Evolutionary conservation across 2,888 invertebrate genomes (phyloP).

Genomic region (Hipparchia sbordonii): DNA sequence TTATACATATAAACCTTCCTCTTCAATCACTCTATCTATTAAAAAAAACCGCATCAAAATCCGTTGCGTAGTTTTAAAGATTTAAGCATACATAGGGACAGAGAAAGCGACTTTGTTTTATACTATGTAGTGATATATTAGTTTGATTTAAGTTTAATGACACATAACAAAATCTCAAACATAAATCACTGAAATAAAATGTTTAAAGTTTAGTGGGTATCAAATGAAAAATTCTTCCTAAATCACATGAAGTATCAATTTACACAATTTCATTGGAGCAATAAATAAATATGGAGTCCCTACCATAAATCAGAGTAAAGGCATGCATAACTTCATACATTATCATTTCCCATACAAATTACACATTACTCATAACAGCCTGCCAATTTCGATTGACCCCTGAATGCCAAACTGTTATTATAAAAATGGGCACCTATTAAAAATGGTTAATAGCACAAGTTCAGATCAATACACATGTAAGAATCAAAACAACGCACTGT

Average conservation of each 20-base stretch:
- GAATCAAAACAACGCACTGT: constrained; percentile 29
- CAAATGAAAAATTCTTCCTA: not conserved
- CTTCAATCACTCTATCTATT: too few relatives aligned
- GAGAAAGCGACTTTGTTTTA: too few relatives aligned
- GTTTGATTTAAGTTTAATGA: too few relatives aligned
- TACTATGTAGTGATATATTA: too few relatives aligned
- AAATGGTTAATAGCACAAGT: constrained; percentile 20
- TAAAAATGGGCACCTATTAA: constrained; percentile 27
- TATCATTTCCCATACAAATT: constrained; percentile 47
- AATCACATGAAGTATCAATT: not conserved
- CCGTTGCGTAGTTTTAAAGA: too few relatives aligned
- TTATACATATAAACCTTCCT: too few relatives aligned
- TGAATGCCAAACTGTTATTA: constrained; percentile 13
- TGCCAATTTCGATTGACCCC: constrained; percentile 26
- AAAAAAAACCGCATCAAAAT: too few relatives aligned
- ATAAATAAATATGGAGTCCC: constrained; percentile 4
- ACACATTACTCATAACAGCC: constrained; percentile 31
- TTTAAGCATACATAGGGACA: too few relatives aligned
- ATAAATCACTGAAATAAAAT: too few relatives aligned
- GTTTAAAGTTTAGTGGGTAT: not conserved
- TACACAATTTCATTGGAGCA: not conserved
- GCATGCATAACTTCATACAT: constrained; percentile 36
- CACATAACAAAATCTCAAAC: too few relatives aligned
- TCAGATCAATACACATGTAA: constrained; percentile 9
- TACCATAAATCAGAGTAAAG: constrained; percentile 26